Percentiles rank a stretch among this genome's conserved stretches.
Conservation (phyloP, 2,888 invertebrate species). For the Chaitophorus viminalis region DNA sequence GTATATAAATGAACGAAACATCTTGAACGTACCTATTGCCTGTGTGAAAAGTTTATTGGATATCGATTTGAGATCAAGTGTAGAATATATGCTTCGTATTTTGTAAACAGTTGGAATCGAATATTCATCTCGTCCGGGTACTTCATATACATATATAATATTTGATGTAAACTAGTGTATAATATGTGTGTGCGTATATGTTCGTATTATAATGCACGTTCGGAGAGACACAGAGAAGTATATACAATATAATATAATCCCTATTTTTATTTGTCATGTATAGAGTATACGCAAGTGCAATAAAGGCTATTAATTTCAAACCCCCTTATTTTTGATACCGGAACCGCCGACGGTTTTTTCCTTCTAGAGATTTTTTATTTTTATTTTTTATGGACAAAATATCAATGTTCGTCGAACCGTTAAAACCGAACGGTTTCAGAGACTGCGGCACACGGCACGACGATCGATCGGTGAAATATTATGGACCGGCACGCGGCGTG, state of each 20-base stretch:
- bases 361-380: conserved; percentile 37
- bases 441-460: background rate
- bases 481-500: background rate
- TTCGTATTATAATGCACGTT: background rate
- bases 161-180: too few species aligned
- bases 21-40: background rate
- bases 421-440: conserved; percentile 22
- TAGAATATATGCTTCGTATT: background rate
- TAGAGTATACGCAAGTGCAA: conserved; percentile 4
- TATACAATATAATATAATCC: conserved; percentile 12
- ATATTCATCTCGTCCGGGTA: background rate
- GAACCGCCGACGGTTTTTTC: conserved; percentile 36
- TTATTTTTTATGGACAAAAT: background rate
- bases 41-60: background rate
- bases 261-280: conserved; percentile 10
- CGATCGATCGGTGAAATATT: conserved; percentile 34
- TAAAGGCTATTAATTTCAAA: conserved; percentile 51
- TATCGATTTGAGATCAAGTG: background rate
- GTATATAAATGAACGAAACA: background rate
- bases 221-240: conserved; percentile 3
- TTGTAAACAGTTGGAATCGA: background rate
- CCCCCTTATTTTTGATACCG: conserved; percentile 48
- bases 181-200: background rate
- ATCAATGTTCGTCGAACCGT: conserved; percentile 8
- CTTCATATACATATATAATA: too few species aligned